Evolutionary conservation across 2,797 vertebrate genomes (phyloP), one percentile per base, ranked within the genome.

Genomic region (Setipinna tenuifilis): DNA sequence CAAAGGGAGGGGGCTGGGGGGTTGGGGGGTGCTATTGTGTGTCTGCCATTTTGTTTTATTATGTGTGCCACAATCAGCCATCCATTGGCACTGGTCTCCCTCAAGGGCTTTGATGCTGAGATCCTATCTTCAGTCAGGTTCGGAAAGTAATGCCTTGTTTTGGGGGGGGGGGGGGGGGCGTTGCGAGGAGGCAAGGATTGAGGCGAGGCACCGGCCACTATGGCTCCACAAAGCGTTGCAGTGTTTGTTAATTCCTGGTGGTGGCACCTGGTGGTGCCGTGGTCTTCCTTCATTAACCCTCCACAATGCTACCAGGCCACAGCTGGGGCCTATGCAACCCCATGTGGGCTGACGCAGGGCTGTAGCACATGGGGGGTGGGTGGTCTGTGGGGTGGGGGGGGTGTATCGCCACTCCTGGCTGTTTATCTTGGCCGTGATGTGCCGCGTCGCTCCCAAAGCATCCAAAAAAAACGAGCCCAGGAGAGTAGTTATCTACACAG

Each of bases 361-460:
- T 48, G 46, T 48, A 48, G 3, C 46, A 48, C 10, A 48, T 48
- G 46, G 4, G 10, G 46, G n/a, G n/a, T n/a, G n/a, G n/a, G n/a
- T n/a, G n/a, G n/a, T n/a, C n/a, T n/a, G n/a, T n/a, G n/a, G n/a
- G n/a, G n/a, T n/a, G n/a, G n/a, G n/a, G n/a, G n/a, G n/a, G n/a
- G n/a, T n/a, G n/a, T 25, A 65, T 65, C 9, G 61, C 1, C n/a
- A 65, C 68, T 75, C 17, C 68, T 75, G 31, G 68, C 31, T 75
- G 28, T 75, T 41, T 41, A 75, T 75, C 68, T 75, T 75, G 68
- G 68, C 68, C 31, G 17, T 75, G 28, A 75, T 75, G 31, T 41
- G 68, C 31, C 31, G 31, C 35, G 31, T 75, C 68, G 6, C 68
- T 41, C 16, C 28, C 31, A 16, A 41, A 75, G 35, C 31, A 75